Evolutionary conservation across 2,113 vertebrate species (phyloP), one percentile per base, ranked within the genome.

Genomic region (Chamaea fasciata): DNA sequence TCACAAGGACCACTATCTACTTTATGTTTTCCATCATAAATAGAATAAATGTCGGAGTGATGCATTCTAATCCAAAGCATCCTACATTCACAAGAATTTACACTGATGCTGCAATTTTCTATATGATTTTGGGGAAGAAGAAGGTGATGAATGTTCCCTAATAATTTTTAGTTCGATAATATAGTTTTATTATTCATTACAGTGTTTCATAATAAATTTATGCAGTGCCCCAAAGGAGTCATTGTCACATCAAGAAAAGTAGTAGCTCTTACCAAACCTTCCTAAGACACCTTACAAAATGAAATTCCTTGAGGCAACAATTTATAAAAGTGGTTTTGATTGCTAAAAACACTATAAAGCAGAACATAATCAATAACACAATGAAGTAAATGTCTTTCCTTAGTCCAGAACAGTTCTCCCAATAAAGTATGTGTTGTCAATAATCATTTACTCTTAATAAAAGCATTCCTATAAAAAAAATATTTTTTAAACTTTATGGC

Each of bases 201-300:
- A 39, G 23, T 68, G 21, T 8, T 95, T 88, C 33, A 90, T 70
- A 95, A 90, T 83, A 95, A 90, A 92, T 76, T 95, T 96, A 91
- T 73, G 35, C 23, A 67, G 6, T 81, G 20, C 13, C 50, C 14
- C 18, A 80, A 82, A 85, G 53, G 63, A 96, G 13, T 82, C 31
- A 56, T 44, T 88, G 49, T 56, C 68, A 91, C 37, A 75, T 78
- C 79, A 59, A 90, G 37, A 23, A 44, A 93, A 69, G 9, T 77
- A 92, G 13, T 91, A 81, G 16, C 22, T 96, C 89, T 93, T 62
- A 90, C 77, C 33, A 88, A 91, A 91, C 20, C 44, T 82, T 94
- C 26, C 55, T 81, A 74, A 59, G 27, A 23, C 63, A 71, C 27
- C 68, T 74, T 92, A 82, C 15, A 60, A 92, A 89, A 90, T 37